Base-by-base conservation (phyloP, 1,140 invertebrate species). In the Cardiocondyla obscurior region DNA sequence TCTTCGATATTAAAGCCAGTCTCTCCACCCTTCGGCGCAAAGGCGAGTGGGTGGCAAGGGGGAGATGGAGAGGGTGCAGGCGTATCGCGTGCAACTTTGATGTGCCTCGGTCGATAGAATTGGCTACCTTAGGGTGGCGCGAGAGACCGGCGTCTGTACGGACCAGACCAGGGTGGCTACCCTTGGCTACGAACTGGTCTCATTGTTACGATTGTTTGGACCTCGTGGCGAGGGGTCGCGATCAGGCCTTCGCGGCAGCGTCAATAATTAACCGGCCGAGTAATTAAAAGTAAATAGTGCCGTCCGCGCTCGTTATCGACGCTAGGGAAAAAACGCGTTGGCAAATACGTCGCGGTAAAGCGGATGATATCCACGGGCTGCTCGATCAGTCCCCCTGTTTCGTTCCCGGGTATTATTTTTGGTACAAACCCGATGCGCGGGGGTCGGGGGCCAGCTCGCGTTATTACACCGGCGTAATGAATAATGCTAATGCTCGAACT, bases 91-190 rank as follows among this genome's bases (percentile, higher is more conserved):
- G 92, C 90, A 92, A 92, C 88, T 92, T 92, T 93, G 91, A 92
- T 92, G 91, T 91, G 83, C 84, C 84, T 91, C 90, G 89, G 94
- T 94, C 89, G 94, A 94, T 90, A 91, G 90, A 81, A 95, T 94
- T 69, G 94, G 93, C 77, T 94, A 90, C 89, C 76, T 83, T 79
- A 55, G 74, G 74, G 74, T 67, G 36, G 25, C 60, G 46, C 33
- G 62, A 36, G 16, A 30, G 53, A 55, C 46, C 51, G 69, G 46
- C 60, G 67, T 85, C 85, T 86, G 55, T 79, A 55, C 74, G 72
- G 72, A 88, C 25, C 57, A 77, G n/a, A n/a, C n/a, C n/a, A n/a
- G n/a, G n/a, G 62, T 39, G 49, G 65, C 73, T 70, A 82, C 81
- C 85, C 84, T 84, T 82, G 82, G 28, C 74, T 88, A 83, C 82